These are phyloP conservation scores for Metalampra italica DNA, from an alignment of 2,888 invertebrate genomes.

Conservation along the genomic window DNA sequence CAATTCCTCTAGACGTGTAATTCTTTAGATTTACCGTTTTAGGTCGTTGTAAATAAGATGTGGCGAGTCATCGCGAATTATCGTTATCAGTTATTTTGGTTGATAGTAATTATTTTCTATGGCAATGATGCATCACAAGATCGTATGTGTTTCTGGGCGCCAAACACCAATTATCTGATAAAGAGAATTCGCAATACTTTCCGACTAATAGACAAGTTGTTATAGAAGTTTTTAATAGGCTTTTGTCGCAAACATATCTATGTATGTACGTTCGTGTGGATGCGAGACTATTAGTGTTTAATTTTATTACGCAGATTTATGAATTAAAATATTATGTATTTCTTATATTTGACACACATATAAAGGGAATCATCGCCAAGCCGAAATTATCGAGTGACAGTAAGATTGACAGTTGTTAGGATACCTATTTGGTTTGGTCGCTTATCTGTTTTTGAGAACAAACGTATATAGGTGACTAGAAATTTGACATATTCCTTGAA, in stretches of 20 bases:
- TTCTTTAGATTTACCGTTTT: conserved; percentile 43
- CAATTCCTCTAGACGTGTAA: conserved; percentile 53
- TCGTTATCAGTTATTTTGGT: no score
- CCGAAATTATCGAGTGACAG: neutral
- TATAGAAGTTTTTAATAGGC: conserved; percentile 55
- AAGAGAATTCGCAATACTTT: no score
- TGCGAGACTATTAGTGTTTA: conserved; percentile 42
- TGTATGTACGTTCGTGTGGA: conserved; percentile 47
- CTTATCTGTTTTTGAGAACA: no score
- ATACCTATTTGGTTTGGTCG: no score
- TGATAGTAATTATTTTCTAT: no score
- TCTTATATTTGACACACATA: neutral
- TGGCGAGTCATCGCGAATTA: no score
- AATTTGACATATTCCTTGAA: no score
- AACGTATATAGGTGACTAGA: no score
- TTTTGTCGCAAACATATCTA: conserved; percentile 76
- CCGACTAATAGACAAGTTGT: conserved; percentile 25
- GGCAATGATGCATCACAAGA: no score
- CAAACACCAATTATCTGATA: no score
- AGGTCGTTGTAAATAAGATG: conserved; percentile 28
- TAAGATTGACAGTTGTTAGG: no score
- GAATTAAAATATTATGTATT: neutral
- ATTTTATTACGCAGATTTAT: conserved; percentile 21
- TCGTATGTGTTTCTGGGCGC: no score
- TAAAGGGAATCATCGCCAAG: neutral